Conservation (phyloP, 2,888 invertebrate genomes). For the Ischnus inquisitorius region DNA sequence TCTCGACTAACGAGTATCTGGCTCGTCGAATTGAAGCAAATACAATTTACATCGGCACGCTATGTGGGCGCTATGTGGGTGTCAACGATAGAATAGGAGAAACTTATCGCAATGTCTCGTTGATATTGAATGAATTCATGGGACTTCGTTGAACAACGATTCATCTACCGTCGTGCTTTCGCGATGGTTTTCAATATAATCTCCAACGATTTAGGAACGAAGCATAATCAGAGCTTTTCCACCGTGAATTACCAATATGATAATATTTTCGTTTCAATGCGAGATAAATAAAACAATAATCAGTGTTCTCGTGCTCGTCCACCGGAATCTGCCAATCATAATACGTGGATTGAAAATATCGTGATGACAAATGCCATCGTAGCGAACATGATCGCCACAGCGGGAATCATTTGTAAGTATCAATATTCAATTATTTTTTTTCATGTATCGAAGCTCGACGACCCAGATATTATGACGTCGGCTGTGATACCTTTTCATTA, state of each 20-base stretch:
- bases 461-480: slow-evolving; percentile 35
- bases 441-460: slow-evolving; percentile 14
- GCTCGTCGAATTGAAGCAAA: neutral
- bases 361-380: slow-evolving; percentile 1
- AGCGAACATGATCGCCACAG: slow-evolving; percentile 7
- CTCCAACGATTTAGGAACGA: neutral
- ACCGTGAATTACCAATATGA: neutral
- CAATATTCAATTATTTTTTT: neutral
- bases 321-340: neutral
- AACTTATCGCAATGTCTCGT: neutral
- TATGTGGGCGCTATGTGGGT: neutral
- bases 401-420: slow-evolving; percentile 24
- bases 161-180: neutral
- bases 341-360: neutral
- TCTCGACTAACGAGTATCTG: slow-evolving; percentile 7
- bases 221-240: neutral
- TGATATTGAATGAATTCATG: neutral
- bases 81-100: neutral
- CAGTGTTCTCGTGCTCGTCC: neutral
- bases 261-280: neutral
- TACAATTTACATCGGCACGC: neutral
- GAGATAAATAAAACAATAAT: neutral
- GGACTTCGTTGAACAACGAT: neutral
- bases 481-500: slow-evolving; percentile 30
- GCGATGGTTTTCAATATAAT: neutral